Conservation (phyloP, 2,113 vertebrate species). For the Percopsis transmontana region DNA sequence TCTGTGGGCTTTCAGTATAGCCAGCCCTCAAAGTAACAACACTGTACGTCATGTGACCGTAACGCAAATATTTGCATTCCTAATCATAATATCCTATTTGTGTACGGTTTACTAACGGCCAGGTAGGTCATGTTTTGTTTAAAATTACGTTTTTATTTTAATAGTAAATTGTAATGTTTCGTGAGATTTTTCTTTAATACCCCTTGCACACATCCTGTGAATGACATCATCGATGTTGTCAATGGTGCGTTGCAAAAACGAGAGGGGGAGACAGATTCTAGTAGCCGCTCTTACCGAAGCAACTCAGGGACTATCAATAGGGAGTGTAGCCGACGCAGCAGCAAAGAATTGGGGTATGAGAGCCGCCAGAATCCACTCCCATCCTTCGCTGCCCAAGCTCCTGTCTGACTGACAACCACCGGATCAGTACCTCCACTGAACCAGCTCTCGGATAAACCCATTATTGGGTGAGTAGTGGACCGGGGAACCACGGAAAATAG, state of each 20-base stretch:
- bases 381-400: conserved; percentile 78
- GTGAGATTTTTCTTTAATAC: no score
- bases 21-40: no score
- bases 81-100: no score
- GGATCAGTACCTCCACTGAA: conserved; percentile 80
- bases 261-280: conserved; percentile 58
- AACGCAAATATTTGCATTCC: no score
- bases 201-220: conserved; percentile 9
- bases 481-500: conserved; percentile 71
- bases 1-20: no score
- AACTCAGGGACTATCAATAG: conserved; percentile 70
- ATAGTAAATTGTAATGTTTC: no score
- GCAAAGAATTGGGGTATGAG: conserved; percentile 74
- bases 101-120: no score
- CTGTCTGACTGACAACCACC: conserved; percentile 80
- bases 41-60: no score
- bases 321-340: conserved; percentile 65
- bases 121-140: no score
- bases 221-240: conserved; percentile 73
- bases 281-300: conserved; percentile 51
- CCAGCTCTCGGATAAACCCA: conserved; percentile 78
- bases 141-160: no score
- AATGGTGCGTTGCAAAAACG: conserved; percentile 66
- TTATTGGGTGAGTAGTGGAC: conserved; percentile 75
- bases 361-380: conserved; percentile 84